Conservation (phyloP, 2,888 invertebrate species). For the Lamellibrachia columna region DNA sequence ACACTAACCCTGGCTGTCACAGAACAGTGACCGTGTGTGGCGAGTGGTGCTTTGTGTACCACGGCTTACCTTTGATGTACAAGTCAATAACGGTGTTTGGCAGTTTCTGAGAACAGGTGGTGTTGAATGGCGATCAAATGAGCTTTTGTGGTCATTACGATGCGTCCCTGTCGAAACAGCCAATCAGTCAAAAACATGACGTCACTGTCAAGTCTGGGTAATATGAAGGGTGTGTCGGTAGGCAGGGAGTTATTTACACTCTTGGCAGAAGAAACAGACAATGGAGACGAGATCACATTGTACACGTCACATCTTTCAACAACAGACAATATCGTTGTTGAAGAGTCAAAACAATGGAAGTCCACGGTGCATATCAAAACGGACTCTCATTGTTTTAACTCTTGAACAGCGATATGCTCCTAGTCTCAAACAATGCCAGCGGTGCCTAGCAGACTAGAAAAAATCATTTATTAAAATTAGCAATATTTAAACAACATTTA, state of each 20-base stretch:
- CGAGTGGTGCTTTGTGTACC: background rate
- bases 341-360: no score
- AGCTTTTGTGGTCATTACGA: background rate
- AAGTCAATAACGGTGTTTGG: background rate
- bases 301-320: background rate
- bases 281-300: background rate
- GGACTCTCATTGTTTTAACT: no score
- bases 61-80: background rate
- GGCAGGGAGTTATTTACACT: background rate
- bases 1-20: background rate
- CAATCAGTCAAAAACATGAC: background rate
- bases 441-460: background rate
- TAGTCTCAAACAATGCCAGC: background rate
- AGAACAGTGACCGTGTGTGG: background rate
- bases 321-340: no score
- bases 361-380: no score
- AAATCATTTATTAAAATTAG: background rate
- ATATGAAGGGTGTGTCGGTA: background rate
- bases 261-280: background rate
- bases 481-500: no score
- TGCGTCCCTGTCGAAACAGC: background rate
- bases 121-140: slow-evolving; percentile 4
- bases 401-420: background rate
- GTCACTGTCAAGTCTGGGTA: background rate
- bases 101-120: background rate